Percentiles rank a stretch among this genome's conserved stretches.
Conservation (phyloP, 2,888 invertebrate genomes). For the Melanostoma scalare region DNA sequence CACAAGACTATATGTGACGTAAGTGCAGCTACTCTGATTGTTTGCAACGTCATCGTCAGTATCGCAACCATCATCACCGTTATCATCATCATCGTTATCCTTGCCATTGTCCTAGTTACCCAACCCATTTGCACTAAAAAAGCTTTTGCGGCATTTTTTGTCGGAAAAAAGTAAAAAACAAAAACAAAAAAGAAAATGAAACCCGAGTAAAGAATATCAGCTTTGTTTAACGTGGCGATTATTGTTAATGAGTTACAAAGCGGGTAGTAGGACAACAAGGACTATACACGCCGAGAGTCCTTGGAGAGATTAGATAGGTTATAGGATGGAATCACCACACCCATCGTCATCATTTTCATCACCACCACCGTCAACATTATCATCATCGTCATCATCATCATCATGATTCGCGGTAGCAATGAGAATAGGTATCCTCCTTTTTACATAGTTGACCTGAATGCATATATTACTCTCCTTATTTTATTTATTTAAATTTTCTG, state of each 20-base stretch:
- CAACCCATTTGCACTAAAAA: constrained; percentile 62
- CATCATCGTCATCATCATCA: background rate
- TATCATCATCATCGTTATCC: constrained; percentile 75
- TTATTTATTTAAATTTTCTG: background rate
- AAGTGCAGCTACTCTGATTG: constrained; percentile 60
- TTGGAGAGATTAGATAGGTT: constrained; percentile 70
- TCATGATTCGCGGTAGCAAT: constrained; percentile 23
- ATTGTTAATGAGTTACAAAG: constrained; percentile 72
- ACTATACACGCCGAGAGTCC: constrained; percentile 45
- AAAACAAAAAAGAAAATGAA: constrained; percentile 15
- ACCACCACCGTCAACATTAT: constrained; percentile 19
- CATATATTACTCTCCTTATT: constrained; percentile 36
- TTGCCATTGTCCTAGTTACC: constrained; percentile 77
- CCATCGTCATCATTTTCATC: constrained; percentile 45
- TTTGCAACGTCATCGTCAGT: constrained; percentile 49
- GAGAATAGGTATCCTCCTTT: constrained; percentile 43
- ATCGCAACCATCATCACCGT: constrained; percentile 43
- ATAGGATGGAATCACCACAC: constrained; percentile 67
- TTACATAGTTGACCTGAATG: constrained; percentile 69
- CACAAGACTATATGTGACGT: constrained; percentile 52
- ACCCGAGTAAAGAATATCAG: constrained; percentile 45
- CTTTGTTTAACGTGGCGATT: constrained; percentile 71
- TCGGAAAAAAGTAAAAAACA: constrained; percentile 21
- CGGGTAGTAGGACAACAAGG: constrained; percentile 30
- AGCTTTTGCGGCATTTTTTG: constrained; percentile 54